phyloP scores from a whole-genome alignment of 2,888 invertebrate genomes.

The Sarcophaga carnaria region DNA sequence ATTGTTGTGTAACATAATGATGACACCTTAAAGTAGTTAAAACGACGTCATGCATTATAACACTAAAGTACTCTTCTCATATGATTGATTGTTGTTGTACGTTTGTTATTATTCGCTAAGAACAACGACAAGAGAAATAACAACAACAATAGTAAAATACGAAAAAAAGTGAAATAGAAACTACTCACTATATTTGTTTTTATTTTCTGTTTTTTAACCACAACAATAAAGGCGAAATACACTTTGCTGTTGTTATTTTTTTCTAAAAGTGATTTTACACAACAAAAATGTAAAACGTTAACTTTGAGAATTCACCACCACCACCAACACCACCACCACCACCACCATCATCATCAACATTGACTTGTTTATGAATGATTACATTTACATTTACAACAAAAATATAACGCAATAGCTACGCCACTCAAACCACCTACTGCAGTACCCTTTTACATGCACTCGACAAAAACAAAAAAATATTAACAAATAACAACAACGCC shows the following conservation, averaged over 20 bases:
- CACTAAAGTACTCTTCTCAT: constrained; percentile 20
- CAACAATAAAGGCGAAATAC: constrained; percentile 56
- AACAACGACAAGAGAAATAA: constrained; percentile 17
- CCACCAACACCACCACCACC: constrained; percentile 45
- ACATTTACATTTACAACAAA: constrained; percentile 6
- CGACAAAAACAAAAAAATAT: background rate
- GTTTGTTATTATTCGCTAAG: constrained; percentile 10
- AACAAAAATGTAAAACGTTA: constrained; percentile 40
- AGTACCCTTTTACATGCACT: constrained; percentile 38
- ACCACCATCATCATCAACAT: constrained; percentile 25
- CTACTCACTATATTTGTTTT: constrained; percentile 18
- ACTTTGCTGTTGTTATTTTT: constrained; percentile 30
- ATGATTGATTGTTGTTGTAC: constrained; percentile 17
- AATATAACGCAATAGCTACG: constrained; percentile 13
- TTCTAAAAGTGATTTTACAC: constrained; percentile 50
- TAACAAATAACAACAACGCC: constrained; percentile 15
- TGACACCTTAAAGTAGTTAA: constrained; percentile 53
- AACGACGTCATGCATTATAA: background rate
- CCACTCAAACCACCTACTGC: constrained; percentile 11
- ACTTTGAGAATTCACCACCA: constrained; percentile 49
- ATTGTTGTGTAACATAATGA: constrained; percentile 55
- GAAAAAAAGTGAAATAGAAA: constrained; percentile 52
- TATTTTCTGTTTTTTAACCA: constrained; percentile 57
- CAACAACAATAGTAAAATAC: background rate
- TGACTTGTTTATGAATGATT: too few species aligned